Evolutionary conservation across 2,888 invertebrate genomes (phyloP).

Genomic region (Lochmaea capreae): DNA sequence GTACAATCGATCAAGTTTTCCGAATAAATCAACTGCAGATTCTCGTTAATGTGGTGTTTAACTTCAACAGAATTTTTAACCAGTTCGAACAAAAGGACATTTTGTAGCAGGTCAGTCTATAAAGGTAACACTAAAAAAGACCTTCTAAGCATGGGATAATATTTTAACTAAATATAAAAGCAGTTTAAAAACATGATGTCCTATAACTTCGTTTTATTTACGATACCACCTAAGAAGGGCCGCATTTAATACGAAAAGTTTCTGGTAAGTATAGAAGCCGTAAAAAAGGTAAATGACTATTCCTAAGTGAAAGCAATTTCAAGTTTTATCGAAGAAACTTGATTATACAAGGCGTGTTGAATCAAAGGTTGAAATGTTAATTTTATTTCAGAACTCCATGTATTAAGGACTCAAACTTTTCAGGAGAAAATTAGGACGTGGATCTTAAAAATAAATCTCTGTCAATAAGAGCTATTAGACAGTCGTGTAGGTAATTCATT

Average conservation of each 20-base stretch:
- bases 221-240: slow-evolving; percentile 25
- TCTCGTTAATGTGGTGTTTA: slow-evolving; percentile 12
- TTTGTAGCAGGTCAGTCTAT: not conserved
- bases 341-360: not conserved
- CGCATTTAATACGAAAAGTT: slow-evolving; percentile 10
- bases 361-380: not conserved
- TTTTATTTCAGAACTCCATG: not conserved
- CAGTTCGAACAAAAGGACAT: not conserved
- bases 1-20: too few species aligned
- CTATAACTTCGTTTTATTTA: slow-evolving; percentile 24
- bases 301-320: slow-evolving; percentile 18
- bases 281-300: slow-evolving; percentile 16
- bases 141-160: not conserved
- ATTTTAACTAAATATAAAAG: slow-evolving; percentile 8
- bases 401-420: too few species aligned
- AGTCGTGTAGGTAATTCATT: too few species aligned
- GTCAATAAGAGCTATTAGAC: too few species aligned
- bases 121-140: not conserved
- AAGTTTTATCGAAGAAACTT: slow-evolving; percentile 13
- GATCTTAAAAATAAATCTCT: too few species aligned
- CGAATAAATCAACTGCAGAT: slow-evolving; percentile 8
- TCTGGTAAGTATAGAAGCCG: not conserved
- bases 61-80: not conserved
- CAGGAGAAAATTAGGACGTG: too few species aligned
- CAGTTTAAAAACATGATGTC: slow-evolving; percentile 6